Percentiles rank a stretch among this genome's conserved stretches.
phyloP scores from a whole-genome alignment of 2,797 vertebrate genomes.

The Lepus oiostolus region DNA sequence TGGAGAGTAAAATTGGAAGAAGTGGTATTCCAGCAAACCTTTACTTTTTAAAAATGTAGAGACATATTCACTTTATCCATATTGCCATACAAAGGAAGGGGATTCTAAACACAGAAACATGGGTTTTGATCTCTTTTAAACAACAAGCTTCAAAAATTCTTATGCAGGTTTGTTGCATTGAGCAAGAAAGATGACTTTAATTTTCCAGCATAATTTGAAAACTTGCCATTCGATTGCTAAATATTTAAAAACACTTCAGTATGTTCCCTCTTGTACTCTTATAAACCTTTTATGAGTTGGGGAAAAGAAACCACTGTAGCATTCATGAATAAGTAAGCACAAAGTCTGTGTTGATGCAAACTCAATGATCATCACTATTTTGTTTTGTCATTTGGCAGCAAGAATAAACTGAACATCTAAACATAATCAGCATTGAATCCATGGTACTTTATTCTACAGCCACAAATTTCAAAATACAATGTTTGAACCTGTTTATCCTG shows the following conservation, averaged over 20 bases:
- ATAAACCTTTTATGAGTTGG: slow-evolving; percentile 81
- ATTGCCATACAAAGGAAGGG: neutral
- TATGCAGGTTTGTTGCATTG: slow-evolving; percentile 39
- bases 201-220: slow-evolving; percentile 82
- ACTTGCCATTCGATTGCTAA: slow-evolving; percentile 81
- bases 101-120: slow-evolving; percentile 44
- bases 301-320: neutral
- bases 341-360: slow-evolving; percentile 46
- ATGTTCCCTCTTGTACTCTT: slow-evolving; percentile 71
- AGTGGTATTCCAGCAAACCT: neutral
- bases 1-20: slow-evolving; percentile 17
- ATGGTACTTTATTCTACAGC: slow-evolving; percentile 58
- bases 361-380: slow-evolving; percentile 50
- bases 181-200: slow-evolving; percentile 81
- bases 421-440: slow-evolving; percentile 53
- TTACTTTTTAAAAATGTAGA: slow-evolving; percentile 26
- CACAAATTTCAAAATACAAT: slow-evolving; percentile 53
- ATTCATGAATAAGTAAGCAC: slow-evolving; percentile 82
- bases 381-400: slow-evolving; percentile 68
- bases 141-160: slow-evolving; percentile 64
- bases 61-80: neutral
- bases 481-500: slow-evolving; percentile 52
- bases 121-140: slow-evolving; percentile 56
- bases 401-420: slow-evolving; percentile 61
- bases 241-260: slow-evolving; percentile 81